Evolutionary conservation across 2,797 vertebrate species (phyloP).

Genomic region (Stomatorhinus walkeri): DNA sequence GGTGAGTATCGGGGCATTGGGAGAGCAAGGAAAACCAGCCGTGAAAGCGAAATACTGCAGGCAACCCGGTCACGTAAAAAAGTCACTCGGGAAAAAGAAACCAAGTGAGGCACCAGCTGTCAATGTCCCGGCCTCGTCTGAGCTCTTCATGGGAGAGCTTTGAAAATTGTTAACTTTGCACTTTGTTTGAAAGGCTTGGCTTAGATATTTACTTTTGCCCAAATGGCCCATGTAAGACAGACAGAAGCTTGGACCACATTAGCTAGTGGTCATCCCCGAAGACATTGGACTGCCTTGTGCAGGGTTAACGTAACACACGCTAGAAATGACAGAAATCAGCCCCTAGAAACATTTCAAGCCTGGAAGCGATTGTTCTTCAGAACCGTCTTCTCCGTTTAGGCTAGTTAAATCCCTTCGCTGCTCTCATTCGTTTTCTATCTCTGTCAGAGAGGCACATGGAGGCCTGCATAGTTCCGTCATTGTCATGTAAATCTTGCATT

Average conservation of each 20-base stretch:
- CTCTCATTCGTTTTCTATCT: neutral
- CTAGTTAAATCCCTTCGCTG: neutral
- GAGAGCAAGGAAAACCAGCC: neutral
- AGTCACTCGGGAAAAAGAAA: neutral
- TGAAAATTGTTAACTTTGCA: slow-evolving; percentile 5
- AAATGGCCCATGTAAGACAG: neutral
- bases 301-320: neutral
- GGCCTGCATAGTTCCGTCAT: neutral
- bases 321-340: neutral
- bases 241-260: neutral
- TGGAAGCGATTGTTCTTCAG: neutral
- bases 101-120: neutral
- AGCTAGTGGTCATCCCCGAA: neutral
- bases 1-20: neutral
- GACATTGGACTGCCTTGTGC: neutral
- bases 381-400: neutral
- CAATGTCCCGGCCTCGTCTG: neutral
- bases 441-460: neutral
- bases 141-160: slow-evolving; percentile 5
- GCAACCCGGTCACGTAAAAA: neutral
- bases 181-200: slow-evolving; percentile 16
- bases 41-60: neutral
- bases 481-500: neutral
- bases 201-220: neutral
- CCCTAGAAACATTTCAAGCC: neutral